Evolutionary conservation across 2,797 vertebrate genomes (phyloP).

Genomic region (Synaphobranchus kaupii): DNA sequence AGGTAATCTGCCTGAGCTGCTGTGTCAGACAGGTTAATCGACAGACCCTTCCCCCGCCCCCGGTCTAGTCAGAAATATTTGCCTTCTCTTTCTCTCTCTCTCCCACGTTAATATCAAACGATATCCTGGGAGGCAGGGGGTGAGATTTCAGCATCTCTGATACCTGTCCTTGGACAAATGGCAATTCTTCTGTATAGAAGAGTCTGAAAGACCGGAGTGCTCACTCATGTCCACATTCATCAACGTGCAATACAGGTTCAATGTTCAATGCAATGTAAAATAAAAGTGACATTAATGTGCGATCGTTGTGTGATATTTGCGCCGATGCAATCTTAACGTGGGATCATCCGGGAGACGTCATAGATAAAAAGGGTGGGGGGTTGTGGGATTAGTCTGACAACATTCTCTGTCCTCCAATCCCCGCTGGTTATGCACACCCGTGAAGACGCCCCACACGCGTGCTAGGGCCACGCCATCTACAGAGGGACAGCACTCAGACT

Average conservation of each 20-base stretch:
- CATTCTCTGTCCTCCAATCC: too few relatives aligned
- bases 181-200: background rate
- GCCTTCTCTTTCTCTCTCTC: background rate
- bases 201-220: background rate
- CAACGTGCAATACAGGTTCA: background rate
- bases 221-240: background rate
- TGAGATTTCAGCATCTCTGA: background rate
- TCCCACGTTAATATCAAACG: background rate
- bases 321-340: background rate
- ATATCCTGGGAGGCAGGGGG: background rate
- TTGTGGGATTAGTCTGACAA: too few relatives aligned
- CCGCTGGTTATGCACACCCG: too few relatives aligned
- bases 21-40: background rate
- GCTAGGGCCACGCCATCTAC: background rate
- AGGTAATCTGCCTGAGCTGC: background rate
- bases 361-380: background rate
- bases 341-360: background rate
- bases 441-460: background rate
- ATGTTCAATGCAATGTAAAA: slow-evolving; percentile 8
- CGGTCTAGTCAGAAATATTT: background rate
- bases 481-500: background rate
- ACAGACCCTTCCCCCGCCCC: background rate
- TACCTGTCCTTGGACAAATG: background rate
- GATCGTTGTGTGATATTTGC: background rate
- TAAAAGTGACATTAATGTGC: background rate